Evolutionary conservation across 2,888 invertebrate species (phyloP).

Genomic region (Imbricaverruca yamaguchii): DNA sequence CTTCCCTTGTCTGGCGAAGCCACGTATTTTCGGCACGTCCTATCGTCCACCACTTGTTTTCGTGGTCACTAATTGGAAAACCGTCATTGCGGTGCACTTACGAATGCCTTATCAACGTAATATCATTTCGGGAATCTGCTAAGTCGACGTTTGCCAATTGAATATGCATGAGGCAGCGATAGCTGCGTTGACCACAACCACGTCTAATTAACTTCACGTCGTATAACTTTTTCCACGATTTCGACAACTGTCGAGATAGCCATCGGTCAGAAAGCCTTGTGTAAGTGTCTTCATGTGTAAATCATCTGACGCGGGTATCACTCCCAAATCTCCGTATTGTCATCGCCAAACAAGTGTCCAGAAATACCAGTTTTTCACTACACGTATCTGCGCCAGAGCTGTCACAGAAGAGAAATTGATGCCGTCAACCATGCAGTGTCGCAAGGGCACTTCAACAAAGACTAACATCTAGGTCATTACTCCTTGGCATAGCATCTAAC

Average conservation of each 20-base stretch:
- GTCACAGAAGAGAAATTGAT: too few relatives aligned
- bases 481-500: too few relatives aligned
- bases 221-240: not conserved
- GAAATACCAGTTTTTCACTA: constrained; percentile 15
- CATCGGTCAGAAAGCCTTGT: not conserved
- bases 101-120: too few relatives aligned
- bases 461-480: too few relatives aligned
- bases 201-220: not conserved
- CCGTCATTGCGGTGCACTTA: too few relatives aligned
- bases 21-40: too few relatives aligned
- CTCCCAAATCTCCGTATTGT: not conserved
- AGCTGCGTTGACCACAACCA: not conserved
- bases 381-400: not conserved
- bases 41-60: too few relatives aligned
- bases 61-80: too few relatives aligned
- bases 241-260: not conserved
- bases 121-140: too few relatives aligned
- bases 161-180: not conserved
- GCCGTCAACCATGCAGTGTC: too few relatives aligned
- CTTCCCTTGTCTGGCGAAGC: too few relatives aligned
- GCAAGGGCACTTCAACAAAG: too few relatives aligned
- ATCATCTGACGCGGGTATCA: not conserved
- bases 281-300: constrained; percentile 19
- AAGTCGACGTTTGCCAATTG: not conserved
- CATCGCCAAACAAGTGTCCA: not conserved